Conservation (phyloP, 2,113 vertebrate genomes). For the Aegithalos caudatus region DNA sequence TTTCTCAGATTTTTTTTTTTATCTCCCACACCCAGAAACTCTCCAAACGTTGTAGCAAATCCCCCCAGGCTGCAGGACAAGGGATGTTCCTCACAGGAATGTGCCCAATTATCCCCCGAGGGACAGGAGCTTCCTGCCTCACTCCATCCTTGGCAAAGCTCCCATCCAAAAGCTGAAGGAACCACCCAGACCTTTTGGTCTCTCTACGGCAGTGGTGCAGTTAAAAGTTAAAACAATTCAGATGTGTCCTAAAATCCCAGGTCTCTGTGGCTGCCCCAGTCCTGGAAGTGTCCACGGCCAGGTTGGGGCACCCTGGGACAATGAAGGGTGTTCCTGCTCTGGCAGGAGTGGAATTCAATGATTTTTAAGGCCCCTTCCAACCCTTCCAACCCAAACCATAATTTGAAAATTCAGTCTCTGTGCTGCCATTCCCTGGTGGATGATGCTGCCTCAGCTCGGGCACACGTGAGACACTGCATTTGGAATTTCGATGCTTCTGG, state of each 20-base stretch:
- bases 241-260: neutral
- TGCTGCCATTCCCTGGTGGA: neutral
- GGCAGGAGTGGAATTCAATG: neutral
- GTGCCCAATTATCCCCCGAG: neutral
- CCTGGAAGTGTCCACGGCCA: neutral
- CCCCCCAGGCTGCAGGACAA: neutral
- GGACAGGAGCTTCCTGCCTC: neutral
- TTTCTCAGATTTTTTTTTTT: neutral
- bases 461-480: neutral
- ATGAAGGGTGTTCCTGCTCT: neutral
- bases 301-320: fast-evolving
- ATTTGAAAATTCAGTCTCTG: neutral
- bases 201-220: neutral
- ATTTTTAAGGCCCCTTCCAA: neutral
- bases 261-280: neutral
- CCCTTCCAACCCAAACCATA: neutral
- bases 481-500: neutral
- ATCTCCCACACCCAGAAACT: neutral
- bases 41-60: neutral
- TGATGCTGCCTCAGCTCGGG: neutral
- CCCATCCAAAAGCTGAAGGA: neutral
- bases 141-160: neutral
- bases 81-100: neutral
- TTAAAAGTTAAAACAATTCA: slow-evolving; percentile 15
- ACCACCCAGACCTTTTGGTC: neutral